Evolutionary conservation across 2,797 vertebrate genomes (phyloP).

Genomic region (Falco berigora): DNA sequence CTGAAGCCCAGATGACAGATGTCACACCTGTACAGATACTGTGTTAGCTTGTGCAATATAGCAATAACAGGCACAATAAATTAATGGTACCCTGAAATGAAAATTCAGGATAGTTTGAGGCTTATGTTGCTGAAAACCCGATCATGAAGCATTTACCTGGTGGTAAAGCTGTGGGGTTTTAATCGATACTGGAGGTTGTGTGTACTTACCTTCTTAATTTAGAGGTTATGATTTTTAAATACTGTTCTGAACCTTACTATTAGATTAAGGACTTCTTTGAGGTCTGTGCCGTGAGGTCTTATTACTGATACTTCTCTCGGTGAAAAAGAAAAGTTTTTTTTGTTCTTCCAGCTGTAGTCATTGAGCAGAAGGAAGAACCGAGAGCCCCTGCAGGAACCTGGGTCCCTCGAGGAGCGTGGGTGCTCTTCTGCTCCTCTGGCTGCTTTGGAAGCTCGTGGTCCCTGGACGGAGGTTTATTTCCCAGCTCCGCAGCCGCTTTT

Average conservation of each 20-base stretch:
- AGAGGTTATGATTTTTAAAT: not conserved
- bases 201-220: not conserved
- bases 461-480: not conserved
- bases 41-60: not conserved
- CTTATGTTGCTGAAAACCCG: not conserved
- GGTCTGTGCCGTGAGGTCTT: not conserved
- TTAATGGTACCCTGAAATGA: constrained; percentile 27
- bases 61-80: not conserved
- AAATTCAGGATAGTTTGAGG: not conserved
- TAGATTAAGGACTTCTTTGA: not conserved
- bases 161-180: constrained; percentile 7
- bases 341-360: not conserved
- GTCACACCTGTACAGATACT: not conserved
- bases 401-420: no score
- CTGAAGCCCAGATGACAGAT: not conserved
- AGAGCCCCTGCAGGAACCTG: not conserved
- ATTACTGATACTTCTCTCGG: not conserved
- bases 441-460: not conserved
- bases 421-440: not conserved
- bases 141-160: not conserved
- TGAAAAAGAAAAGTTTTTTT: not conserved
- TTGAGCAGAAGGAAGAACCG: not conserved
- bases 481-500: not conserved
- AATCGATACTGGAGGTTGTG: not conserved
- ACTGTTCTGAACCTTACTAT: not conserved